Conservation (phyloP, 2,113 vertebrate genomes). For the Euleptes europaea region DNA sequence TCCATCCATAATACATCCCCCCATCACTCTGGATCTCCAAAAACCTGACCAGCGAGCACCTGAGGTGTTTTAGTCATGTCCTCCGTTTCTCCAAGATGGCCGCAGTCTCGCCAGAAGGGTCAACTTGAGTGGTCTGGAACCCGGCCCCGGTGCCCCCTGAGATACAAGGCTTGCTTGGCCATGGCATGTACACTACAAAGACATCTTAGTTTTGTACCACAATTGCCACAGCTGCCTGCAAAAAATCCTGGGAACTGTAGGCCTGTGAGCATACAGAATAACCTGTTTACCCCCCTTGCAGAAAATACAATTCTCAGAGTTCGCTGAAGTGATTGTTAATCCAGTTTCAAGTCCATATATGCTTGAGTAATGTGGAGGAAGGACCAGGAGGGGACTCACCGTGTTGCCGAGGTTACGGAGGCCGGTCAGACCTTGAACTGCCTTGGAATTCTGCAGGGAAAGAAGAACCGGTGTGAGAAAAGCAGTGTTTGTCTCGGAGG, state of each 20-base stretch:
- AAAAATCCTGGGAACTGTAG: not conserved
- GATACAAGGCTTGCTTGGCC: not conserved
- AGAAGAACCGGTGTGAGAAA: constrained; percentile 11
- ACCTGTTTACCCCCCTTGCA: not conserved
- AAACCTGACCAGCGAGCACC: not conserved
- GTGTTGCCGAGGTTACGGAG: constrained; percentile 95
- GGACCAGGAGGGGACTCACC: constrained; percentile 74
- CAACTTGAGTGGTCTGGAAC: too few species aligned
- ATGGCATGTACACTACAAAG: too few species aligned
- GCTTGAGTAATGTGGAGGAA: not conserved
- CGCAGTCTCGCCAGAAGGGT: not conserved
- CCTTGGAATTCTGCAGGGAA: constrained; percentile 87
- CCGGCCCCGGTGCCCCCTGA: too few species aligned
- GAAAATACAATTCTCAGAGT: not conserved
- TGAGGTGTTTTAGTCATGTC: too few species aligned
- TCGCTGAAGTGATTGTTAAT: not conserved
- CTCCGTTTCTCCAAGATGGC: too few species aligned
- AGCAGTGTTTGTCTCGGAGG: not conserved
- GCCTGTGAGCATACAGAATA: not conserved
- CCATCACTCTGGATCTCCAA: not conserved
- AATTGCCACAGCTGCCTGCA: not conserved
- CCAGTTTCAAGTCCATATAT: not conserved
- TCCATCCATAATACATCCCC: not conserved
- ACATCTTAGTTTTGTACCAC: not conserved
- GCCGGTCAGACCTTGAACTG: constrained; percentile 89